phyloP scores from a whole-genome alignment of 2,888 invertebrate species.

The Pammene fasciana region DNA sequence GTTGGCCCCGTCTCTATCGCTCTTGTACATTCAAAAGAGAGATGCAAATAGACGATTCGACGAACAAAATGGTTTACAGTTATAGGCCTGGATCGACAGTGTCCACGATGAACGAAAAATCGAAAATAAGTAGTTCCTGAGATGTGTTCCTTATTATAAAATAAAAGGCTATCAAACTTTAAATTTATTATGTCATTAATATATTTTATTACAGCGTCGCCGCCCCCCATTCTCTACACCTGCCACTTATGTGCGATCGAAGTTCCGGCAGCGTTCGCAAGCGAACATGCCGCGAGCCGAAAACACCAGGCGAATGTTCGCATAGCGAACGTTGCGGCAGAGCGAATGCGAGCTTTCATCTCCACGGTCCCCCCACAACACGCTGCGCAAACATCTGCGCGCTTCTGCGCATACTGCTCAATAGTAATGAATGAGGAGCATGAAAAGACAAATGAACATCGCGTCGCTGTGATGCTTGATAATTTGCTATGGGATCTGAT shows the following conservation, averaged over 20 bases:
- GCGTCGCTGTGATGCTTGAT: slow-evolving; percentile 11
- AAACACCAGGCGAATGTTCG: slow-evolving; percentile 29
- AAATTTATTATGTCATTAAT: background rate
- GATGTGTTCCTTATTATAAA: no score
- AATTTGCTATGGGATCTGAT: slow-evolving; percentile 11
- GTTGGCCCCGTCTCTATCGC: no score
- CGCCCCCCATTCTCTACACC: background rate
- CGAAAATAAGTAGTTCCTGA: no score
- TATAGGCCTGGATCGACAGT: no score
- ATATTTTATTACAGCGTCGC: slow-evolving; percentile 4
- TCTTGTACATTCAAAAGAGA: no score
- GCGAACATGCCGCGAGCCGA: slow-evolving; percentile 14
- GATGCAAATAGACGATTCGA: no score
- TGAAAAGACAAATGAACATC: slow-evolving; percentile 1
- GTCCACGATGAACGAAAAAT: no score
- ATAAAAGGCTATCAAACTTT: no score
- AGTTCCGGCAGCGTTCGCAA: slow-evolving; percentile 12
- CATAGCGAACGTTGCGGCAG: slow-evolving; percentile 15
- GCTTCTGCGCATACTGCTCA: slow-evolving; percentile 11
- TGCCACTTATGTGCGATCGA: slow-evolving; percentile 32
- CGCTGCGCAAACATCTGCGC: background rate
- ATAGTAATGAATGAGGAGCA: background rate
- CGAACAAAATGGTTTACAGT: no score
- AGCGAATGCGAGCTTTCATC: slow-evolving; percentile 15
- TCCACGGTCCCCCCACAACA: slow-evolving; percentile 4